phyloP scores from a whole-genome alignment of 2,113 vertebrate genomes.

The Microcebus griseorufus region DNA sequence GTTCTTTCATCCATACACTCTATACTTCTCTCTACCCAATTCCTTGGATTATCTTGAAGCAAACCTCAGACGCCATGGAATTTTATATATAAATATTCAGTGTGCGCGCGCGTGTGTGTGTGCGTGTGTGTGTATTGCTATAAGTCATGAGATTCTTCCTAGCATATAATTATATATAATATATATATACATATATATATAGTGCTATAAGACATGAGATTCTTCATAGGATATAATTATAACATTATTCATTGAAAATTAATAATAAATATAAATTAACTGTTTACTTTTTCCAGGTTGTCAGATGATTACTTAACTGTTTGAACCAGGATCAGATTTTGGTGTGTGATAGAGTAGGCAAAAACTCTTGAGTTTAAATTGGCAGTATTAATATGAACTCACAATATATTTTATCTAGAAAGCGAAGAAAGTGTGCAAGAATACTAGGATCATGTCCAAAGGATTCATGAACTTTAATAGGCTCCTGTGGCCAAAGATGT shows the following conservation, averaged over 20 bases:
- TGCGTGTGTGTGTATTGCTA: not conserved
- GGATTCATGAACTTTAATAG: not conserved
- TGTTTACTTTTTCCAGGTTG: not conserved
- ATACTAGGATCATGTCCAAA: not conserved
- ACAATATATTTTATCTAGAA: not conserved
- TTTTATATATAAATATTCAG: not conserved
- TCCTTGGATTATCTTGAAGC: not conserved
- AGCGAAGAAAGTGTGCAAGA: not conserved
- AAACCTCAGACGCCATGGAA: not conserved
- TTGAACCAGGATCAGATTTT: not conserved
- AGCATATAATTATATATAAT: not conserved
- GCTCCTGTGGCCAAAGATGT: not conserved
- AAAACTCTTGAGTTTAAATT: not conserved
- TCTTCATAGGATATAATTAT: not conserved
- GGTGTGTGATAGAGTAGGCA: not conserved
- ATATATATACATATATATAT: not conserved
- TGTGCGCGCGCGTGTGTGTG: too few species aligned
- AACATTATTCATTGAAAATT: not conserved
- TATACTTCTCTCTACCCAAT: not conserved
- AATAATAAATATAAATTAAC: not conserved
- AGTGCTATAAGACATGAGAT: not conserved
- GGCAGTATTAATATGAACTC: not conserved
- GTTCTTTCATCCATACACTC: not conserved
- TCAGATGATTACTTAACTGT: not conserved
- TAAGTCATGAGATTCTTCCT: not conserved